Base-by-base conservation (phyloP, 37 sponge, comb jelly and placozoan genomes). In the Bolinopsis microptera region DNA sequence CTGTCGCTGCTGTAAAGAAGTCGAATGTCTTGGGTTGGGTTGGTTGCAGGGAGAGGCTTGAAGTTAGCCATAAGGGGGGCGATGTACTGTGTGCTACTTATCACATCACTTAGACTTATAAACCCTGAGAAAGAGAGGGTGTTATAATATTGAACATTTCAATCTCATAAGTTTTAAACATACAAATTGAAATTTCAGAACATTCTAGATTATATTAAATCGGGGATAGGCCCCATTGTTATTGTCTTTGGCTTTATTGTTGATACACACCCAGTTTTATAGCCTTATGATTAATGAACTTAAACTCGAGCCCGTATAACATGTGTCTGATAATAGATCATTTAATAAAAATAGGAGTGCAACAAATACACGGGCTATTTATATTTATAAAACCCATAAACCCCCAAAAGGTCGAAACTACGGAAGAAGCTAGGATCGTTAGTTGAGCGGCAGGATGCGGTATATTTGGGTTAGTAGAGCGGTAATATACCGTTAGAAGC, bases 11-110 rank as follows among this genome's bases (percentile, higher is more conserved):
- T 86, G 30, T 86, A 41, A 18, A 86, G 61, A 40, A 86, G 38
- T 18, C 90, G 3, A 3, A 86, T 39, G 61, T 86, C 32, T 34
- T 86, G 90, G 25, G 61, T 86, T 1, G 90, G 90, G 0, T 86
- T 41, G 3, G 0, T 27, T 23, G 26, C 61, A 28, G 90, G 90
- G 1, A 41, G 61, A 38, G 90, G 90, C 61, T 39, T 86, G 90
- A 86, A 86, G 90, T 86, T 86, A 28, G 90, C 90, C 26, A 34
- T 34, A 23, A 86, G 90, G 1, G 90, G 90, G 0, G 38, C 90
- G 18, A 86, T 86, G 22, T 86, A 86, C 61, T 86, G 90, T n/a
- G 90, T 86, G 28, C 36, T 38, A 22, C 41, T 26, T 13, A 86
- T 38, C n/a, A 86, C n/a, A n/a, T 86, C 61, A 39, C 61, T 86